These are phyloP conservation scores for Limnephilus marmoratus DNA, from an alignment of 2,888 invertebrate species.

Conservation along the genomic window DNA sequence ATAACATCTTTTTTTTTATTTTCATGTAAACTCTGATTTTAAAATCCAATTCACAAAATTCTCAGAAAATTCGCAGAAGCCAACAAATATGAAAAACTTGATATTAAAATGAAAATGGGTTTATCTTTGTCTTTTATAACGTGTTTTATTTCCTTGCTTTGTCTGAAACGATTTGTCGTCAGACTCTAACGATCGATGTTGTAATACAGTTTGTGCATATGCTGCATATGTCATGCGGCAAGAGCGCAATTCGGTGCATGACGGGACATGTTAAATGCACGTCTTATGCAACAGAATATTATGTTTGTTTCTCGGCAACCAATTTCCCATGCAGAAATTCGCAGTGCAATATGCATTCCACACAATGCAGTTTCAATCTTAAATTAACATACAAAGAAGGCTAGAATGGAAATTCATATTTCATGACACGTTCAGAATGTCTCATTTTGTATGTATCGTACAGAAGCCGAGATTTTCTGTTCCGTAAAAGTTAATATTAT, in stretches of 20 bases:
- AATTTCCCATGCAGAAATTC: background rate
- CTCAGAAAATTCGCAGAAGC: too few species aligned
- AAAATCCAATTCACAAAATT: too few species aligned
- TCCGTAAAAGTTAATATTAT: background rate
- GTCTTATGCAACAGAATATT: background rate
- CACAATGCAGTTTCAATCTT: background rate
- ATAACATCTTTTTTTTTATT: too few species aligned
- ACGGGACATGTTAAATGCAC: constrained; percentile 1
- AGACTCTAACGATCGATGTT: background rate
- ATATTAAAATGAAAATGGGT: too few species aligned
- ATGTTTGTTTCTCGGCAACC: background rate
- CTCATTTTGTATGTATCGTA: background rate
- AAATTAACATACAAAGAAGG: background rate
- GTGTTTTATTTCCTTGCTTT: too few species aligned
- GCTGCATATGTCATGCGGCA: background rate
- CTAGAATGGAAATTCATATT: background rate
- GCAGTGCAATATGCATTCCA: background rate
- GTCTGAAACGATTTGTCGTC: background rate
- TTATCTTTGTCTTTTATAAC: background rate
- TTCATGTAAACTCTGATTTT: too few species aligned
- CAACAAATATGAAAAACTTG: too few species aligned
- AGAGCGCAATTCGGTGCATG: background rate
- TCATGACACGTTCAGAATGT: background rate
- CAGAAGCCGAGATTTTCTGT: background rate
- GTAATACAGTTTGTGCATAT: background rate